Evolutionary conservation across 1,140 invertebrate genomes (phyloP).

Genomic region (Ceratosolen solmsi): DNA sequence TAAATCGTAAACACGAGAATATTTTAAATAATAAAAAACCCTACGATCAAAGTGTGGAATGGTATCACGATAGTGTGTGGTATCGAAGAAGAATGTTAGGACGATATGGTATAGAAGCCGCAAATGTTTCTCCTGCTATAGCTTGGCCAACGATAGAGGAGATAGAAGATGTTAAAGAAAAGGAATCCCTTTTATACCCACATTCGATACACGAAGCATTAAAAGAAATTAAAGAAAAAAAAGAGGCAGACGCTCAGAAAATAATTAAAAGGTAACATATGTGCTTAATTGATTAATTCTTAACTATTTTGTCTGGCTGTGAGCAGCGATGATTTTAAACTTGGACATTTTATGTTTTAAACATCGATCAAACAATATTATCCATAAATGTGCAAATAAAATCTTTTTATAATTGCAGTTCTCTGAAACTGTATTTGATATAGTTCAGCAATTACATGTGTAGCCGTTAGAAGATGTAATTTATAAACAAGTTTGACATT

Average conservation of each 20-base stretch:
- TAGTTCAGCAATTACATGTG: too few species aligned
- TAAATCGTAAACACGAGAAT: constrained; percentile 74
- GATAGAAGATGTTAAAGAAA: constrained; percentile 75
- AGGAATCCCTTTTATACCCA: constrained; percentile 77
- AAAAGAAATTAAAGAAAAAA: constrained; percentile 66
- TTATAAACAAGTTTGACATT: too few species aligned
- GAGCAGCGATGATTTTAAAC: too few species aligned
- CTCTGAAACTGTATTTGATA: too few species aligned
- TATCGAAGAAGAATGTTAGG: constrained; percentile 77
- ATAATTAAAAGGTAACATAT: constrained; percentile 59
- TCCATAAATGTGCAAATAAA: too few species aligned
- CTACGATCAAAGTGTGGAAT: constrained; percentile 69
- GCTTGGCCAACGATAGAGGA: constrained; percentile 77
- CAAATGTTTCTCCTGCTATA: constrained; percentile 72
- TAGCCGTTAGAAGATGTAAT: too few species aligned
- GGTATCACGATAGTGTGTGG: constrained; percentile 75
- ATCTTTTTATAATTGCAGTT: too few species aligned
- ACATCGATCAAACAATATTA: too few species aligned
- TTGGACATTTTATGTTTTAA: too few species aligned
- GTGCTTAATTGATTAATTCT: too few species aligned
- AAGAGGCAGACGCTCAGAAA: constrained; percentile 65
- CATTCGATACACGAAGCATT: constrained; percentile 77
- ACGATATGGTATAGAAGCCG: constrained; percentile 74
- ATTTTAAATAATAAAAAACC: constrained; percentile 73
- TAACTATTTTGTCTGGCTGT: too few species aligned